Evolutionary conservation across 2,113 vertebrate genomes (phyloP).

Genomic region (Erpornis zantholeuca): DNA sequence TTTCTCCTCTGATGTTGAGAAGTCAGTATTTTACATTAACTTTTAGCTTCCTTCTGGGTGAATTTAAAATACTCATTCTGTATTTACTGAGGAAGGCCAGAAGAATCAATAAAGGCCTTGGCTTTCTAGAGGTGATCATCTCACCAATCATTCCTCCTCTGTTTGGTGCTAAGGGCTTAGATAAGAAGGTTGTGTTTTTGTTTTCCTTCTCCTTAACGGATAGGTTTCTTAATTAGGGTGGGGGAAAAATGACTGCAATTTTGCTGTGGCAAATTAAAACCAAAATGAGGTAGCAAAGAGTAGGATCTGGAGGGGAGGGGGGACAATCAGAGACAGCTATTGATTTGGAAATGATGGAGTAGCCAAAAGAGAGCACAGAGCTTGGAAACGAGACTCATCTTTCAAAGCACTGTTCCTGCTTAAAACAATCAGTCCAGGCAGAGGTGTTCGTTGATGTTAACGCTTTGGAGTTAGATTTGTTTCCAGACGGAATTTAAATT

Average conservation of each 20-base stretch:
- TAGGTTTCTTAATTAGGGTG: constrained; percentile 59
- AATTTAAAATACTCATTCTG: constrained; percentile 21
- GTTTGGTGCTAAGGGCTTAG: background rate
- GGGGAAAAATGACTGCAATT: constrained; percentile 35
- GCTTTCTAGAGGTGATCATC: constrained; percentile 41
- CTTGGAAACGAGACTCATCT: constrained; percentile 13
- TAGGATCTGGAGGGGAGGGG: background rate
- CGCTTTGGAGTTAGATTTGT: background rate
- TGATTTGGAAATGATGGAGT: constrained; percentile 50
- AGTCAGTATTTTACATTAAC: background rate
- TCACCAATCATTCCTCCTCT: constrained; percentile 55
- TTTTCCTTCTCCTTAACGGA: constrained; percentile 36
- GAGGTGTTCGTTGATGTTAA: background rate
- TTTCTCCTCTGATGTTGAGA: background rate
- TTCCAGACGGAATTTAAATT: constrained; percentile 20
- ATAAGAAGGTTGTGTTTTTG: constrained; percentile 36
- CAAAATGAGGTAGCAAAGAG: constrained; percentile 59
- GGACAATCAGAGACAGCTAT: constrained; percentile 20
- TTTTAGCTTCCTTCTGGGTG: constrained; percentile 1
- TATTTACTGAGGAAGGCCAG: constrained; percentile 25
- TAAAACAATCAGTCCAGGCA: constrained; percentile 19
- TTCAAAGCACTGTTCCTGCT: constrained; percentile 38
- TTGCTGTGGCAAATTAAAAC: constrained; percentile 61
- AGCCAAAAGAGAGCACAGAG: background rate
- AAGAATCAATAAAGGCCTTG: constrained; percentile 27